phyloP scores from a whole-genome alignment of 2,888 invertebrate species.

The Ormyrus nitidulus region DNA sequence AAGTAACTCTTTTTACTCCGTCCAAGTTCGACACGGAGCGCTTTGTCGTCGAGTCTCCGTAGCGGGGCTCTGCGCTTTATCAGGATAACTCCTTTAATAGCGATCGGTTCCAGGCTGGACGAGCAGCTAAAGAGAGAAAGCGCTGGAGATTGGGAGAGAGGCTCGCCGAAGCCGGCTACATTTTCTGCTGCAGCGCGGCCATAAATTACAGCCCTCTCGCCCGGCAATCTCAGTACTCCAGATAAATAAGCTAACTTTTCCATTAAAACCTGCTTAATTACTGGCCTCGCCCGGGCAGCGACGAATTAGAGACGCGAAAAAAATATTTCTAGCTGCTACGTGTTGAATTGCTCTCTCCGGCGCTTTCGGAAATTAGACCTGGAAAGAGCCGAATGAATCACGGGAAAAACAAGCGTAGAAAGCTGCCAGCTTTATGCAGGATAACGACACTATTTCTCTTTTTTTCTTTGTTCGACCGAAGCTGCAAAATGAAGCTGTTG shows the following conservation, averaged over 20 bases:
- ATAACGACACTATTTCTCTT: neutral
- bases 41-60: slow-evolving; percentile 4
- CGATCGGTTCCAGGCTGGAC: neutral
- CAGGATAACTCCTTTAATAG: slow-evolving; percentile 12
- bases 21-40: slow-evolving; percentile 6
- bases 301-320: slow-evolving; percentile 3
- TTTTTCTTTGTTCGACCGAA: neutral
- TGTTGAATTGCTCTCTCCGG: slow-evolving; percentile 14
- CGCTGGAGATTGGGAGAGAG: slow-evolving; percentile 39
- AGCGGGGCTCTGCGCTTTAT: neutral
- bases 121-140: neutral
- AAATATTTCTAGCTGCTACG: slow-evolving; percentile 10
- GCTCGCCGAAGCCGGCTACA: slow-evolving; percentile 35
- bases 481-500: slow-evolving; percentile 4
- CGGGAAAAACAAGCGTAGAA: too few relatives aligned
- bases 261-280: slow-evolving; percentile 24
- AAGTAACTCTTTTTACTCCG: slow-evolving; percentile 8
- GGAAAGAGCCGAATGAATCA: slow-evolving; percentile 22
- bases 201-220: slow-evolving; percentile 21
- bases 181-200: slow-evolving; percentile 2
- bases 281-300: neutral
- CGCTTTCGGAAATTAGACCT: slow-evolving; percentile 21
- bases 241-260: slow-evolving; percentile 26
- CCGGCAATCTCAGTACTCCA: slow-evolving; percentile 14
- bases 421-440: too few relatives aligned